Evolutionary conservation across 2,888 invertebrate genomes (phyloP), one percentile per base, ranked within the genome.

Genomic region (Cephus sareptanus): DNA sequence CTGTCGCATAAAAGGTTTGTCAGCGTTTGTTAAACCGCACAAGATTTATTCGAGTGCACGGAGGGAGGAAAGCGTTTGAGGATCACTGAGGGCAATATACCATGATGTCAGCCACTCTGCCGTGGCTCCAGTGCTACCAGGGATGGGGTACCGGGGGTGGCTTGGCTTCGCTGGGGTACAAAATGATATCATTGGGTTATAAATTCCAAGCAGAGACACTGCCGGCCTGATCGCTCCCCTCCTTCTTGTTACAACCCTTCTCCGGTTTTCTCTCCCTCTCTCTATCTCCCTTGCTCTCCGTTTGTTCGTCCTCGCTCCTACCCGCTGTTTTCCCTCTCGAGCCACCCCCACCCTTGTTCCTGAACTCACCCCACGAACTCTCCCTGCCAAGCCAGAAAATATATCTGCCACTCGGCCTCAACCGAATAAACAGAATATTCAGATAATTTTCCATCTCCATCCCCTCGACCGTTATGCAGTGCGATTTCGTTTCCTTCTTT

Each of bases 101-200:
- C 88, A 89, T 89, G 87, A 89, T 90, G 89, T 89, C 90, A 90
- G 88, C 89, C 85, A 88, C 87, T 89, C 87, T 86, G 86, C 85
- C 86, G 86, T 85, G 85, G 87, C 85, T 85, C 85, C 82, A 80
- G 82, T 83, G 23, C 82, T 84, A 83, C 81, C 85, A 84, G 84
- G 85, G 85, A 85, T 79, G 85, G 83, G 80, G 81, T 1, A 23
- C 23, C 83, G 87, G 87, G 88, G 88, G 86, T 89, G 87, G 90
- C 86, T 88, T 86, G 90, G 89, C 88, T 90, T 87, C 85, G 85
- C 87, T 84, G 85, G 88, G 90, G 89, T 88, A 90, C 90, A 90
- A 90, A 90, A 90, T 91, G 90, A 90, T 90, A 91, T 91, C 91
- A 91, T 90, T 90, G 90, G 90, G 90, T 90, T 90, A 90, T 90